These are phyloP conservation scores for Gallirallus australis DNA, from an alignment of 2,797 vertebrate genomes.

Conservation along the genomic window DNA sequence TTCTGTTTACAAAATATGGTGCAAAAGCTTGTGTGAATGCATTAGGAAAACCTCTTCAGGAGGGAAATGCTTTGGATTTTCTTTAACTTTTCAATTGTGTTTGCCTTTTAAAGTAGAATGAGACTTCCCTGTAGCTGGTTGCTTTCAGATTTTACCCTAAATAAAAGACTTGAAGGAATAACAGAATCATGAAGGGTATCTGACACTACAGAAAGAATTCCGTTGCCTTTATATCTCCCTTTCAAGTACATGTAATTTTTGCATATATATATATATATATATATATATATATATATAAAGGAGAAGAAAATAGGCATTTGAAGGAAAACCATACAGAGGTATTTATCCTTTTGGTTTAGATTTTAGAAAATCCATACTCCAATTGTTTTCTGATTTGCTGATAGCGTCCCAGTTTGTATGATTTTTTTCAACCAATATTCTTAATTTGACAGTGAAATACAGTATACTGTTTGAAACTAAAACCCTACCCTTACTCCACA, in stretches of 20 bases:
- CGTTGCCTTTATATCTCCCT: neutral
- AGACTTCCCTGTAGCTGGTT: neutral
- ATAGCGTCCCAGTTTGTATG: neutral
- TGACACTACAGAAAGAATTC: neutral
- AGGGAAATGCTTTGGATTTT: neutral
- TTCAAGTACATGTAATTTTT: neutral
- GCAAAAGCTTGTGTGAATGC: neutral
- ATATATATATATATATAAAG: neutral
- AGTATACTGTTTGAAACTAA: neutral
- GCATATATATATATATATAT: neutral
- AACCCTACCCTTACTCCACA: neutral
- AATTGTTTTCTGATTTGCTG: neutral
- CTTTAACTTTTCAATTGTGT: neutral
- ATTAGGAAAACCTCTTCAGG: neutral
- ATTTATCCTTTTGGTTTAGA: neutral
- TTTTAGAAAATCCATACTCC: neutral
- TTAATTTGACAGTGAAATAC: neutral
- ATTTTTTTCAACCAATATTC: neutral
- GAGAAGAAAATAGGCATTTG: neutral
- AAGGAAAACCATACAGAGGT: neutral
- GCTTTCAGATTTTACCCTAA: neutral
- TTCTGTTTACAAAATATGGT: neutral
- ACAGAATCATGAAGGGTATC: neutral
- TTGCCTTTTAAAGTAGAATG: neutral
- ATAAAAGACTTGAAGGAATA: neutral